Base-by-base conservation (phyloP, 2,888 invertebrate genomes). In the Lasioglossum calceatum region DNA sequence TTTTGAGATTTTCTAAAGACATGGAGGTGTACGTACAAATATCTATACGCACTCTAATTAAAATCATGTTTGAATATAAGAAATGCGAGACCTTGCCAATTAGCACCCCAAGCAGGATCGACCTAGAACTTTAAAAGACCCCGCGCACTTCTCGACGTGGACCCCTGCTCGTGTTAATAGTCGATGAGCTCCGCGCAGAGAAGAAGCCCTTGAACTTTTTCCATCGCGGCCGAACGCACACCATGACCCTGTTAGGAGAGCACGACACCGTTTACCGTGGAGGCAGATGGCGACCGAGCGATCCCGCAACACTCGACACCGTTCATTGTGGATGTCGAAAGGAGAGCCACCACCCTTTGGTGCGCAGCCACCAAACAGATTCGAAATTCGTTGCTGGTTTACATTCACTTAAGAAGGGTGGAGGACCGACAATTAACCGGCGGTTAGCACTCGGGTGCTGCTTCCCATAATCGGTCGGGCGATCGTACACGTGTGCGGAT, bases 241-340 rank as follows among this genome's bases (percentile, higher is more conserved):
- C 70, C 39, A 12, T 70, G 70, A 70, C 39, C 39, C 70, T 70
- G 32, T 70, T 39, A 73, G 50, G 83, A 70, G 50, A 58, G 79
- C 81, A 76, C 58, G 80, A 79, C 58, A 64, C 54, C 81, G 83
- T 79, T 84, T 70, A 71, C 36, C 47, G 23, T 71, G 70, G 67
- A 47, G 81, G 80, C 90, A 90, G 90, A 91, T 90, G 90, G 90
- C 79, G 89, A 85, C 32, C 90, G 88, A 77, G 71, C 79, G 87
- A 85, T 74, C 87, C 70, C 71, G 75, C 75, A 84, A 91, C 83
- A 84, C 82, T 82, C 86, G 79, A 91, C 83, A 71, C 72, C 77
- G 70, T 54, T 79, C 83, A 87, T 89, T 89, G 86, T 88, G 75
- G 64, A 76, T 32, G 16, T 54, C 74, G 79, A 89, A 83, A 82